Conservation (phyloP, 2,888 invertebrate species). For the Diplolepis rosae region DNA sequence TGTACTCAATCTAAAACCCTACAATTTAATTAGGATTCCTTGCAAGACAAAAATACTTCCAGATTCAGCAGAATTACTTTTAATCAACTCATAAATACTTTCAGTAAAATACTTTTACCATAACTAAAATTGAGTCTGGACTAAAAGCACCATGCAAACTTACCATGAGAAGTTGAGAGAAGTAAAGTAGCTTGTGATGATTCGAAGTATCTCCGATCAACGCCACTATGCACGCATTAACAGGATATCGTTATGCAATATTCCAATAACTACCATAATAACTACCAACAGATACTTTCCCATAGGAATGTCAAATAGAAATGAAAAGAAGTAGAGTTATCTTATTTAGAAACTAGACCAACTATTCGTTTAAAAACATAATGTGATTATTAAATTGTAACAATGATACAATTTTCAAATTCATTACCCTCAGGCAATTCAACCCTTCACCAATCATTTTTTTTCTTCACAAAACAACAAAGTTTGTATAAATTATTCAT, state of each 20-base stretch:
- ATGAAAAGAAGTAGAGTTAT: conserved; percentile 75
- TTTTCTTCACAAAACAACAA: neutral
- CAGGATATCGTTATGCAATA: conserved; percentile 45
- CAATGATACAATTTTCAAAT: neutral
- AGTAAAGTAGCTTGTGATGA: conserved; percentile 77
- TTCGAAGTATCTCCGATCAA: conserved; percentile 77
- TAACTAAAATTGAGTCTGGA: conserved; percentile 50
- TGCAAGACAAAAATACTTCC: no score
- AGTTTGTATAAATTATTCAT: conserved; percentile 26
- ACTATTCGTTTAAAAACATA: conserved; percentile 6
- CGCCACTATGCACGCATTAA: conserved; percentile 73
- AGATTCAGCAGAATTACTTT: no score
- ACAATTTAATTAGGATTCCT: no score
- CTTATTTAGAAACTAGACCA: conserved; percentile 54
- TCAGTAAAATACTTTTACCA: conserved; percentile 46
- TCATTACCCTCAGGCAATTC: neutral
- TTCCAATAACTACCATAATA: conserved; percentile 29
- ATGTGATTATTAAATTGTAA: no score
- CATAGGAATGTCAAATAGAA: conserved; percentile 68
- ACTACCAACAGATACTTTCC: conserved; percentile 19
- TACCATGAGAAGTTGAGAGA: conserved; percentile 77
- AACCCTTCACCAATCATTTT: conserved; percentile 50
- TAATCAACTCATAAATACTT: neutral
- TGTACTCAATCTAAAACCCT: neutral
- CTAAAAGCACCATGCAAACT: conserved; percentile 70